Evolutionary conservation across 2,113 vertebrate genomes (phyloP), one percentile per base, ranked within the genome.

Genomic region (Neotoma lepida): DNA sequence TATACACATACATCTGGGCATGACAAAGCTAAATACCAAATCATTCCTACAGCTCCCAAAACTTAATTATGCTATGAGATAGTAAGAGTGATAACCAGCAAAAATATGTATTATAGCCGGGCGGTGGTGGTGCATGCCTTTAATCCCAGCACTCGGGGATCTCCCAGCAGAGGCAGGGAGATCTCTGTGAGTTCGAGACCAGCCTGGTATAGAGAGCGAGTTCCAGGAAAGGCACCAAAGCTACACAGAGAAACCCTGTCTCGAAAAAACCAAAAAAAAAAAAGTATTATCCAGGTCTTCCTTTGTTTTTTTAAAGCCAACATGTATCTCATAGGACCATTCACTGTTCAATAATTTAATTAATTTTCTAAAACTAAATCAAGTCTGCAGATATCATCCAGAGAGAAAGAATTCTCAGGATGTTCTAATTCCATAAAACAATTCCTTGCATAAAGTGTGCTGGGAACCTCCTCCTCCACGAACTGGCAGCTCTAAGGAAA

Each of bases 351-450:
- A 1, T 12, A 82, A 82, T 88, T 88, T 87, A 63, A 92, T 46
- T 22, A 90, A 51, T 61, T 95, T 95, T 80, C 33, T 70, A 74
- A 84, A 96, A 94, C 86, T 96, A 92, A 95, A 95, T 78, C 17
- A 90, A 24, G 88, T 68, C 17, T 86, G 56, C 30, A 86, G 46
- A 74, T 44, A 82, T 0, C 24, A 90, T 24, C 30, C 82, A 61
- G 85, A 89, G 10, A 81, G 20, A 78, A 14, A 39, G 78, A 76
- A 6, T 76, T 87, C 56, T 89, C 80, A 86, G 30, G 70, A 78
- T 76, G 6, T 61, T 89, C 9, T 49, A 28, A 1, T 14, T 26
- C 39, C 86, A 66, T 41, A 15, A 71, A 87, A 26, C 18, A 70
- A 30, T 44, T 78, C 28, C 51, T 24, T 41, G 39, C 51, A 61